Percentiles rank a stretch among this genome's conserved stretches.
Evolutionary conservation across 2,113 vertebrate species (phyloP).

Genomic region (Uria aalge): DNA sequence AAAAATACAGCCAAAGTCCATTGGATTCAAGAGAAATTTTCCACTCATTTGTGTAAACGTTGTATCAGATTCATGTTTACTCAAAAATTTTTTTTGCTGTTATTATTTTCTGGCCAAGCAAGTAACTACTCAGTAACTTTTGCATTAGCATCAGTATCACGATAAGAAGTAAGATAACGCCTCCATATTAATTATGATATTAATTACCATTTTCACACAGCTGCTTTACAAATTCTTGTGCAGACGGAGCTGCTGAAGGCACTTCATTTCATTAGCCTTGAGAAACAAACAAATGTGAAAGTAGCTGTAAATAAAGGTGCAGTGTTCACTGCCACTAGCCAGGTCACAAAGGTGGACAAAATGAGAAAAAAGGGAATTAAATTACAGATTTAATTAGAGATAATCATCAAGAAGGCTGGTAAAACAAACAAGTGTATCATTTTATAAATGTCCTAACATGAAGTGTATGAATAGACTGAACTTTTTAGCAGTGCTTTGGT

Average conservation of each 20-base stretch:
- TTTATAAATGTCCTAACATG: not conserved
- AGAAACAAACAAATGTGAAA: constrained; percentile 18
- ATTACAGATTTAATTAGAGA: constrained; percentile 20
- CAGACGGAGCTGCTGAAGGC: not conserved
- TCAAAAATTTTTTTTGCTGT: not conserved
- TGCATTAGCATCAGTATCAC: not conserved
- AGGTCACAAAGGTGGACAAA: not conserved
- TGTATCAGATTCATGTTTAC: not conserved
- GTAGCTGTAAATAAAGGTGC: not conserved
- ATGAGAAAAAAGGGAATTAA: not conserved
- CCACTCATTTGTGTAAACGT: not conserved
- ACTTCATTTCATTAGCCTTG: not conserved
- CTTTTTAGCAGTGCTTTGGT: not conserved
- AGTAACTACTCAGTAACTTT: not conserved
- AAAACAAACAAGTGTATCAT: not conserved
- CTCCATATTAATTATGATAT: not conserved
- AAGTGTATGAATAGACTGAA: not conserved
- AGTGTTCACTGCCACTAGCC: not conserved
- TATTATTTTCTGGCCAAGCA: not conserved
- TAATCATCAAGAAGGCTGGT: not conserved
- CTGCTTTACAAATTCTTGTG: not conserved
- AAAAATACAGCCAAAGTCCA: not conserved
- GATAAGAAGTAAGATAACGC: not conserved
- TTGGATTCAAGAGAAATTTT: not conserved
- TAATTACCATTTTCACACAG: not conserved